Base-by-base conservation (phyloP, 2,113 vertebrate species). In the Fulica atra region DNA sequence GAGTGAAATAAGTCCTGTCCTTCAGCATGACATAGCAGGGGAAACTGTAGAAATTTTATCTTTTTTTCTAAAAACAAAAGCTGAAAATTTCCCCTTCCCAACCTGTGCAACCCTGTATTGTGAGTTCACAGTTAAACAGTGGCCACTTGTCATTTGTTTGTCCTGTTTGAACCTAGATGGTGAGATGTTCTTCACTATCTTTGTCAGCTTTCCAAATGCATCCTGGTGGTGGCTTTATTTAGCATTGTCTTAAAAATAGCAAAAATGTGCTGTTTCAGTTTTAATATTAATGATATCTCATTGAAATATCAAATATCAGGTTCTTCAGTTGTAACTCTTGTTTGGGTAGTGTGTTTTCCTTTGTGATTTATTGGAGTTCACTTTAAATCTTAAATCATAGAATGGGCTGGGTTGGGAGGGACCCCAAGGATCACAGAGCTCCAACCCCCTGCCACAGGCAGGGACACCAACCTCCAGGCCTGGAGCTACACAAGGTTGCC, bases 341-440 rank as follows among this genome's bases (percentile, higher is more conserved):
- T 0, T 63, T 68, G 31, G 20, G 17, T 26, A 4, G 3, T 13
- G 3, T 1, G 1, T 59, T 59, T 6, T 31, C 6, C 3, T 18
- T 15, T 11, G 6, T 13, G 0, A 14, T 33, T 54, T 13, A 13
- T 15, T 19, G 5, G n/a, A 8, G 4, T 8, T 86, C 33, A 1
- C 13, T 40, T 68, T 1, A 28, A 59, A 24, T 19, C 4, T 33
- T 2, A 59, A 84, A 42, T 51, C 44, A 18, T 18, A 46, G 44
- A 46, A 8, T 19, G 44, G 44, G 8, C 17, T 46, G 44, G 44
- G 17, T 46, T 46, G 44, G 44, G 19, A 46, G 44, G 44, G 44
- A 46, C 44, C 44, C 16, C 44, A 46, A 46, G 44, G 44, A 19
- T 46, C 44, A 46, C 44, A 46, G 44, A 46, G 44, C 44, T 46